Conservation (phyloP, 2,888 invertebrate genomes). For the Diplolepis rosae region DNA sequence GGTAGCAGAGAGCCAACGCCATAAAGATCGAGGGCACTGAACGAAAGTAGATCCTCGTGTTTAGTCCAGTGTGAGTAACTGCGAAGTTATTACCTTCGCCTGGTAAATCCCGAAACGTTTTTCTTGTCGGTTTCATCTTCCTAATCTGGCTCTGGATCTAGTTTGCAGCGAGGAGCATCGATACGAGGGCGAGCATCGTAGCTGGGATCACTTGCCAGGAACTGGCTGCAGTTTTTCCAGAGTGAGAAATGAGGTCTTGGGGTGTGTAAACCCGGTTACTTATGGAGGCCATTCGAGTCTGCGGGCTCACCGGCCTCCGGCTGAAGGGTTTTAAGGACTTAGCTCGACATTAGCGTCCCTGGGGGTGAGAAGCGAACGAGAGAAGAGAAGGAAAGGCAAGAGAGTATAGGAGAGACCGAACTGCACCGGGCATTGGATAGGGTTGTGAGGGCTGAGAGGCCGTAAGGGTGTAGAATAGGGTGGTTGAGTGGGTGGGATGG, state of each 20-base stretch:
- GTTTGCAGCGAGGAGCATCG: slow-evolving; percentile 8
- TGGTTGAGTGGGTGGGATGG: slow-evolving; percentile 59
- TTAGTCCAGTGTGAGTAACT: slow-evolving; percentile 21
- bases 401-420: slow-evolving; percentile 42
- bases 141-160: slow-evolving; percentile 56
- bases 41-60: slow-evolving; percentile 24
- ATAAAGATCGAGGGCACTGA: not conserved
- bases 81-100: slow-evolving; percentile 4
- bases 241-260: slow-evolving; percentile 31
- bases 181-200: slow-evolving; percentile 32
- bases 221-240: slow-evolving; percentile 68
- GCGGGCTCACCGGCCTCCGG: slow-evolving; percentile 66
- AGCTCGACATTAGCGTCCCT: slow-evolving; percentile 72
- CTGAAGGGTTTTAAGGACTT: slow-evolving; percentile 72
- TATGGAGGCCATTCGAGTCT: slow-evolving; percentile 72
- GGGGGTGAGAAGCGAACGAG: slow-evolving; percentile 46
- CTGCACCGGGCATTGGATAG: slow-evolving; percentile 59
- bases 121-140: slow-evolving; percentile 60
- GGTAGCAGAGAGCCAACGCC: not conserved
- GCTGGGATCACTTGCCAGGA: slow-evolving; percentile 36
- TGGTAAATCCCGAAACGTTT: slow-evolving; percentile 44
- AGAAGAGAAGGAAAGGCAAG: slow-evolving; percentile 36
- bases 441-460: slow-evolving; percentile 61
- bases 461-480: slow-evolving; percentile 55
- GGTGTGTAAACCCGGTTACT: slow-evolving; percentile 70